phyloP scores from a whole-genome alignment of 2,113 vertebrate genomes.

The Eidolon helvum region DNA sequence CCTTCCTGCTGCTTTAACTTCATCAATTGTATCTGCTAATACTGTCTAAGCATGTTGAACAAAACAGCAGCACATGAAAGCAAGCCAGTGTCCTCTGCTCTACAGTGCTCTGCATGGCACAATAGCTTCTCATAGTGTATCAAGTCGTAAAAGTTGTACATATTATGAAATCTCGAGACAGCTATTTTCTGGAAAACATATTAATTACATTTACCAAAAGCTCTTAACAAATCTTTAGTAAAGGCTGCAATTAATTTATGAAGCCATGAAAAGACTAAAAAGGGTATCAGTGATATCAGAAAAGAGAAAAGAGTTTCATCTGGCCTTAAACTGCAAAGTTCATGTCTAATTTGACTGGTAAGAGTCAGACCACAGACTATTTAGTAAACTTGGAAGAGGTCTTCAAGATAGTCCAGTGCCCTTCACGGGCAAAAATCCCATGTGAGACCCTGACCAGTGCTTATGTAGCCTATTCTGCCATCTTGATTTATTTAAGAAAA shows the following conservation, averaged over 20 bases:
- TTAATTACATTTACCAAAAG: slow-evolving; percentile 65
- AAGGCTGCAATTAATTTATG: slow-evolving; percentile 71
- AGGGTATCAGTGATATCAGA: slow-evolving; percentile 28
- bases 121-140: neutral
- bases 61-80: slow-evolving; percentile 24
- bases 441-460: slow-evolving; percentile 35
- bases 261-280: slow-evolving; percentile 44
- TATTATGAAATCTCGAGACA: slow-evolving; percentile 38
- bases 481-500: slow-evolving; percentile 70
- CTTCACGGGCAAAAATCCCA: slow-evolving; percentile 39
- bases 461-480: slow-evolving; percentile 49
- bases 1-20: slow-evolving; percentile 35
- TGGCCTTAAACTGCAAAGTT: slow-evolving; percentile 68
- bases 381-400: slow-evolving; percentile 57
- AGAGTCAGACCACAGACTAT: slow-evolving; percentile 50
- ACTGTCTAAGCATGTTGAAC: neutral
- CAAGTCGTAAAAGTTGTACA: slow-evolving; percentile 15
- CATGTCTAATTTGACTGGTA: slow-evolving; percentile 63
- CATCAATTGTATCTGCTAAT: slow-evolving; percentile 36
- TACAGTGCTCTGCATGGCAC: neutral
- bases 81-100: slow-evolving; percentile 30
- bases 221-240: slow-evolving; percentile 65
- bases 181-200: slow-evolving; percentile 52
- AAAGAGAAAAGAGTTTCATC: slow-evolving; percentile 50
- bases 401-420: neutral